Evolutionary conservation across 2,888 invertebrate species (phyloP), one percentile per base, ranked within the genome.

Genomic region (Tetanocera ferruginea): DNA sequence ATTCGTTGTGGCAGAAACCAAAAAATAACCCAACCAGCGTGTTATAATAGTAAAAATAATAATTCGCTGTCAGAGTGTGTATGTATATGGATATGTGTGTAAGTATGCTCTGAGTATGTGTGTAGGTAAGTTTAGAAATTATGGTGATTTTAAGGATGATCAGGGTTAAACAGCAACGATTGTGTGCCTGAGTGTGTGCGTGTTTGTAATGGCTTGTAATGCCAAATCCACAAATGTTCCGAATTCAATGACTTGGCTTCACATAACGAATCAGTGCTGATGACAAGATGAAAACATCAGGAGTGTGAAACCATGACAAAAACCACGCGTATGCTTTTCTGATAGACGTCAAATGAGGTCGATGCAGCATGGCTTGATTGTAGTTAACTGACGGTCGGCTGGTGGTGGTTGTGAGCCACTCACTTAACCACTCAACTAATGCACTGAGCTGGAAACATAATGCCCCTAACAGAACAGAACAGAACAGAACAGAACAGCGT

Each of bases 131-230:
- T 28, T 28, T 28, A 60, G 60, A 28, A 43, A 43, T 43, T 43
- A 43, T 43, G 43, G 11, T 11, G 43, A 43, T 43, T 43, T 43
- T 43, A 43, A 43, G 43, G 43, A 43, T 43, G 43, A 43, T 43
- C 43, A 43, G 43, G 43, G 43, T 43, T 43, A 28, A 60, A 60
- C 28, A 17, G 60, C 28, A 25, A 23, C 6, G 43, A 43, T 11
- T 43, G 43, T 43, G 43, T 43, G 43, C 5, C 5, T 43, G 43
- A 6, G 43, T 43, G 43, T 6, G 9, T 17, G 34, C 37, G 19
- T 66, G 64, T 66, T 34, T 19, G 34, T 66, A 66, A 66, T 66
- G 64, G n/a, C 64, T 66, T 66, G 25, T 19, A 19, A 28, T 9
- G 28, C 25, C 25, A 66, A 66, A 66, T 37, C 31, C 25, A 66